A percentile compares a stretch with the other conserved stretches of the same genome.
Evolutionary conservation across 2,888 invertebrate species (phyloP).

Genomic region (Stenichneumon culpator): DNA sequence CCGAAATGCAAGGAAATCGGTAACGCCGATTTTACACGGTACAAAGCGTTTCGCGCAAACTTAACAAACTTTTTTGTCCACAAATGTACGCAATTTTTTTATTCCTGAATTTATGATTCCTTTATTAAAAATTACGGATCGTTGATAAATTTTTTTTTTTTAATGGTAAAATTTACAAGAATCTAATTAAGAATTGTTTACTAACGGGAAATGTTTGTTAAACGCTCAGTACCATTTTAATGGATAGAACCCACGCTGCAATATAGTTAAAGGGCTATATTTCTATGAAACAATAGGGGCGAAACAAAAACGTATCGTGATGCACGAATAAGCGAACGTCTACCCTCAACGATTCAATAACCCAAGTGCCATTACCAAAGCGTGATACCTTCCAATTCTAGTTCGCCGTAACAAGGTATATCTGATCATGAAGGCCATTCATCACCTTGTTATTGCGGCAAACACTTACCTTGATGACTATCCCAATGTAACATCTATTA

Average conservation of each 20-base stretch:
- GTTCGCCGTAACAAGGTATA: conserved; percentile 15
- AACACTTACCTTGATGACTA: conserved; percentile 35
- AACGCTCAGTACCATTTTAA: background rate
- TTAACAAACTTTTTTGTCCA: background rate
- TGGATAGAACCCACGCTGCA: background rate
- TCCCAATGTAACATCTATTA: conserved; percentile 11
- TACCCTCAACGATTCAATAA: conserved; percentile 5
- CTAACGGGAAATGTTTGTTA: background rate
- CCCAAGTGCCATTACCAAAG: conserved; percentile 9
- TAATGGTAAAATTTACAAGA: no score
- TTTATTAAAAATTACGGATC: background rate
- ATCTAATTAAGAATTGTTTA: background rate
- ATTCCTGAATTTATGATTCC: background rate
- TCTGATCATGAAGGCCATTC: conserved; percentile 27
- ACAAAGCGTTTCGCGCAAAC: background rate
- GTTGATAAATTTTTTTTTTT: no score
- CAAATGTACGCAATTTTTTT: background rate
- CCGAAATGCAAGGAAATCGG: no score
- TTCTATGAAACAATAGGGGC: conserved; percentile 18
- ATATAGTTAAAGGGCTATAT: conserved; percentile 7
- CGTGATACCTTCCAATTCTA: conserved; percentile 14
- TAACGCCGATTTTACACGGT: no score
- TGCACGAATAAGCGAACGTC: conserved; percentile 20
- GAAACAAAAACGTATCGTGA: conserved; percentile 16
- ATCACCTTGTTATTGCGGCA: conserved; percentile 36